Evolutionary conservation across 2,888 invertebrate genomes (phyloP).

Genomic region (Tortricodes alternella): DNA sequence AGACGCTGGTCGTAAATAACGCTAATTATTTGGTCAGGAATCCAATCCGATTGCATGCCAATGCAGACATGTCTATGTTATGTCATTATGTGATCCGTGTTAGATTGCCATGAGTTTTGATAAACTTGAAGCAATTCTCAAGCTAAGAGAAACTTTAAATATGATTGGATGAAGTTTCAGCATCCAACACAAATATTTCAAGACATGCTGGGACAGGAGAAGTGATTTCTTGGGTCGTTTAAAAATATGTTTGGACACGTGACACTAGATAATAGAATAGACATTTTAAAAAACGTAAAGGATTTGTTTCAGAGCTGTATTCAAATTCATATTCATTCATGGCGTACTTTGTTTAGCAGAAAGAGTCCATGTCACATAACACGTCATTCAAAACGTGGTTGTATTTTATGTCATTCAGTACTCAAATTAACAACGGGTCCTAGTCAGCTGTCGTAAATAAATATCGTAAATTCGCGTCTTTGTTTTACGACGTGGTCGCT

Average conservation of each 20-base stretch:
- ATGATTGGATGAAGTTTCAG: neutral
- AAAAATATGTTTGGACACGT: no score
- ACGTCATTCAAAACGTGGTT: neutral
- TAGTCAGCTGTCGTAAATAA: constrained; percentile 2
- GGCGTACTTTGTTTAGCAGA: no score
- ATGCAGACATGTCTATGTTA: neutral
- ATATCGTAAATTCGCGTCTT: neutral
- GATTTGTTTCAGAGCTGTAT: no score
- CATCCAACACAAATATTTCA: no score
- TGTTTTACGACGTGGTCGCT: neutral
- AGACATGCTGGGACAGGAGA: no score
- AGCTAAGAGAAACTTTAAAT: neutral
- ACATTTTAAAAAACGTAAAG: no score
- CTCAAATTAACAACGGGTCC: neutral
- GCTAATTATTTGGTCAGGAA: neutral
- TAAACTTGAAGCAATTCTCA: no score
- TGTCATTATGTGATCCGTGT: neutral
- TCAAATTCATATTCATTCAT: no score
- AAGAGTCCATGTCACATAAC: neutral
- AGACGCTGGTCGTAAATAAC: neutral
- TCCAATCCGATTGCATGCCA: neutral
- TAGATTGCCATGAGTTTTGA: no score
- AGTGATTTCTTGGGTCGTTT: no score
- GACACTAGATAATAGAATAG: no score
- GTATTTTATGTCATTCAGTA: neutral